These are phyloP conservation scores for Podotricha telesiphe DNA, from an alignment of 2,888 invertebrate genomes.

Conservation along the genomic window DNA sequence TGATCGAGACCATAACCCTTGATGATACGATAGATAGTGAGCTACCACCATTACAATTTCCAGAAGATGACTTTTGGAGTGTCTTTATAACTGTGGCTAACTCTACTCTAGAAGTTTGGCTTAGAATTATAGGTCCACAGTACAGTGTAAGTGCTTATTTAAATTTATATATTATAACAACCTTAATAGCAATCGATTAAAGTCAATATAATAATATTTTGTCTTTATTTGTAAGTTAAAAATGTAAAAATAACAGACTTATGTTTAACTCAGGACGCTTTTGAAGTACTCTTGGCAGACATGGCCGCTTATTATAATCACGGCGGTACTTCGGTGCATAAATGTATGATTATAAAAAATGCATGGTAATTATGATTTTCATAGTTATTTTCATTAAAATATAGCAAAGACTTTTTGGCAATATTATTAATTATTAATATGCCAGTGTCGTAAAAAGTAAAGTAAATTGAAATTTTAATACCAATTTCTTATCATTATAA, in stretches of 20 bases:
- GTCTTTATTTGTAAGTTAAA: too few species aligned
- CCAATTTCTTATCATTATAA: too few species aligned
- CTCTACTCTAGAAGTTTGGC: conserved; percentile 86
- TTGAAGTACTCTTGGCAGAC: conserved; percentile 77
- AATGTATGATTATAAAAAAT: conserved; percentile 70
- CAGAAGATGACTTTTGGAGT: conserved; percentile 81
- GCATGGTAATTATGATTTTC: conserved; percentile 64
- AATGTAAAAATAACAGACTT: too few species aligned
- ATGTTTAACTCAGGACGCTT: conserved; percentile 62
- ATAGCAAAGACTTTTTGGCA: neutral
- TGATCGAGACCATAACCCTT: conserved; percentile 49
- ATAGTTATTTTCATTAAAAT: neutral
- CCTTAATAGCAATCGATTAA: too few species aligned
- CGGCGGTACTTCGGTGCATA: conserved; percentile 71
- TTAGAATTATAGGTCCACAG: conserved; percentile 85
- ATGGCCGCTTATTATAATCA: conserved; percentile 77
- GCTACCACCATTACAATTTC: conserved; percentile 72
- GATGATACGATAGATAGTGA: conserved; percentile 70
- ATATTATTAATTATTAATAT: neutral
- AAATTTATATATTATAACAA: neutral
- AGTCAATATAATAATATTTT: too few species aligned
- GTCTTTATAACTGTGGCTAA: conserved; percentile 85
- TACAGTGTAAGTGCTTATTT: conserved; percentile 81
- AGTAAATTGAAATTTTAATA: too few species aligned
- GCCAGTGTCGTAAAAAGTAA: too few species aligned